Evolutionary conservation across 2,113 vertebrate genomes (phyloP), one percentile per base, ranked within the genome.

Genomic region (Podarcis cretensis): DNA sequence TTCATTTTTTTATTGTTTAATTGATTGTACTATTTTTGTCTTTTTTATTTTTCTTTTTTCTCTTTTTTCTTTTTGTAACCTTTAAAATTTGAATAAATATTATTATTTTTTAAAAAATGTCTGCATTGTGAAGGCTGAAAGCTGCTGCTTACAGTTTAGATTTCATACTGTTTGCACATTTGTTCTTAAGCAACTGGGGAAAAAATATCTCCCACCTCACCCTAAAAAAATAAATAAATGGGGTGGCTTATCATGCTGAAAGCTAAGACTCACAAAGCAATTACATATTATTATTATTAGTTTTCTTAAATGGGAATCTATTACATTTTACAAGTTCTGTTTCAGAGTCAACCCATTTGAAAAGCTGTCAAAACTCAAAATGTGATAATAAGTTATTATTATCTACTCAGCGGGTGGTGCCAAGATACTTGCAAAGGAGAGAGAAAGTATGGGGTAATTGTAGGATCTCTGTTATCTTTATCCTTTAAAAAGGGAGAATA

Each of bases 321-420:
- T 3, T 6, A 76, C 92, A 89, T 91, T 40, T 90, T 84, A 84
- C 79, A 85, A 68, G 76, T 57, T 92, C 89, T 89, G 84, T 86
- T 94, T 91, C 91, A 0, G n/a, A 92, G 92, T 85, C 85, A 92
- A 73, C 0, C 16, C 90, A 89, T 86, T 93, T 93, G 92, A 95
- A 94, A 96, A 93, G 63, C 92, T 91, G 95, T 95, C 94, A 92
- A 93, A 94, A 93, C 68, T 94, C 93, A 92, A 92, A 94, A 94
- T 68, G 85, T 89, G 91, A 89, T 90, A 89, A 88, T 92, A 92
- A 89, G 86, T 94, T 89, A 79, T 30, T 63, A 92, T 93, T 94
- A 95, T 87, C 92, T 87, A 77, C 87, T 90, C 89, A 71, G 84
- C 86, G 90, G 92, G 92, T 93, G 90, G 91, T 84, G 91, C 65